Evolutionary conservation across 1,140 invertebrate species (phyloP), one percentile per base, ranked within the genome.

Genomic region (Campoletis sonorensis): DNA sequence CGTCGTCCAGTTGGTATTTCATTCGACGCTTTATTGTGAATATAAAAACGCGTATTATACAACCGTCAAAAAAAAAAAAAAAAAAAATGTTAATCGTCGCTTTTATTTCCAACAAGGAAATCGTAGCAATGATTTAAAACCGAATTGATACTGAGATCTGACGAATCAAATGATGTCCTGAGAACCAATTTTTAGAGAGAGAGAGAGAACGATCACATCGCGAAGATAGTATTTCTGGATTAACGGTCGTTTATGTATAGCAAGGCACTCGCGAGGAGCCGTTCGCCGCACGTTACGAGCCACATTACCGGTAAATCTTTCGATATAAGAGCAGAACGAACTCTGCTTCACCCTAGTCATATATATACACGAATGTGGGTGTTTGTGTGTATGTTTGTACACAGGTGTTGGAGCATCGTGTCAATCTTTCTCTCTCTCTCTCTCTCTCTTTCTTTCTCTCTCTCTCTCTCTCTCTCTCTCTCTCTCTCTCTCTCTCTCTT

Each of bases 281-380:
- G 81, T 78, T 85, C 83, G 83, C 84, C 83, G 84, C 84, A 85
- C 82, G 84, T 88, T 86, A 87, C 87, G 85, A 86, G 86, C 58
- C 84, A 82, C 85, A 87, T 89, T 88, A 87, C 83, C 85, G 61
- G 86, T 89, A 90, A 90, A 90, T 89, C 85, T 86, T 86, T 67
- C 84, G 84, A 83, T 87, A 87, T 89, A 87, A 86, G 85, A 83
- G 83, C 81, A 80, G 79, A 72, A 75, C 27, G 79, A 82, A 58
- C 23, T 21, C 30, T 18, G 73, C 73, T 67, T 79, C 81, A 81
- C 77, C 80, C 67, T 51, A 27, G 81, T 79, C 30, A 33, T 33
- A 33, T 7, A 33, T 33, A 33, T 33, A 33, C 7, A 33, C 2
- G 40, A 13, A 45, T 45, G 40, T 45, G 40, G 7, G 51, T 54